Evolutionary conservation across 2,888 invertebrate species (phyloP).

Genomic region (Onthophagus sagittarius): DNA sequence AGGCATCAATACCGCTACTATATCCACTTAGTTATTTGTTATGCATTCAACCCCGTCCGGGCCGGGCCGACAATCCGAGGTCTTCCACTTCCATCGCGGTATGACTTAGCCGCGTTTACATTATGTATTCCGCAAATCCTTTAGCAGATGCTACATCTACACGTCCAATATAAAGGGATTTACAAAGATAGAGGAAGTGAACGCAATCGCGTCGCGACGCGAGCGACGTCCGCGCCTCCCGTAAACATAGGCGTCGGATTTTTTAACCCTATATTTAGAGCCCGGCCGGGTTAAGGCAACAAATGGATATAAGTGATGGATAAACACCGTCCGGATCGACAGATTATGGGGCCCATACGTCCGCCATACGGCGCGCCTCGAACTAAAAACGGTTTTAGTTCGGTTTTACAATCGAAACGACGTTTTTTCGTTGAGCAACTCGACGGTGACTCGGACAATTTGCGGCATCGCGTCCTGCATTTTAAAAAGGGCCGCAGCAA

Average conservation of each 20-base stretch:
- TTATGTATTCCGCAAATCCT: slow-evolving; percentile 46
- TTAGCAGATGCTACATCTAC: slow-evolving; percentile 40
- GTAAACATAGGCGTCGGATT: not conserved
- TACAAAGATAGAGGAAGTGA: slow-evolving; percentile 30
- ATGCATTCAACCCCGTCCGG: slow-evolving; percentile 46
- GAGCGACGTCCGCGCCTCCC: not conserved
- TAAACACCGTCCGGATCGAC: slow-evolving; percentile 3
- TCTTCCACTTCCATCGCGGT: slow-evolving; percentile 35
- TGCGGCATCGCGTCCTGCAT: slow-evolving; percentile 39
- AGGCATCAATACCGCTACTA: slow-evolving; percentile 40
- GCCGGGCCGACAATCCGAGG: slow-evolving; percentile 40
- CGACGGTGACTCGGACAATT: slow-evolving; percentile 28
- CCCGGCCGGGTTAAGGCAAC: not conserved
- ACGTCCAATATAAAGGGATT: slow-evolving; percentile 34
- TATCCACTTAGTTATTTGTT: slow-evolving; percentile 47
- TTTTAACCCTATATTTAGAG: not conserved
- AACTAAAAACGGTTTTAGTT: not conserved
- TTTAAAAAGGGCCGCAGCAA: slow-evolving; percentile 40
- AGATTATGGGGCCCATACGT: not conserved
- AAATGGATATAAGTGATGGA: not conserved
- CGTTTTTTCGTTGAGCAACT: not conserved
- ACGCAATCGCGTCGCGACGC: slow-evolving; percentile 20
- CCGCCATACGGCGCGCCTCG: not conserved
- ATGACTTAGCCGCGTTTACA: slow-evolving; percentile 43
- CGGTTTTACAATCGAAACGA: not conserved